A percentile compares a stretch with the other conserved stretches of the same genome.
Evolutionary conservation across 2,888 invertebrate genomes (phyloP).

Genomic region (Lamproptera curius): DNA sequence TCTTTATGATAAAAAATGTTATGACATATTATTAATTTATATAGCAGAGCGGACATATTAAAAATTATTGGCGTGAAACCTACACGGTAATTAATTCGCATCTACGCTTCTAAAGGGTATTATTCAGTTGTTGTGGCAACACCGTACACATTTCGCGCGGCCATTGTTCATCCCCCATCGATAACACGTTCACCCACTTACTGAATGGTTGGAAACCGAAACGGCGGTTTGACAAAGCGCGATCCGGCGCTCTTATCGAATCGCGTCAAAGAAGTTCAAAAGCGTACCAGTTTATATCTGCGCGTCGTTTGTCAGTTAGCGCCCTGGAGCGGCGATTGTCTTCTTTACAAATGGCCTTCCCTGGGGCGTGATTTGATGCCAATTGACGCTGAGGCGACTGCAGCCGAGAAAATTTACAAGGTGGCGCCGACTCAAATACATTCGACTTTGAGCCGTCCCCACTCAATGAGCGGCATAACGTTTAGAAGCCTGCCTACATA

Average conservation of each 20-base stretch:
- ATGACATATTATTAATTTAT: too few species aligned
- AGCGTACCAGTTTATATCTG: constrained; percentile 64
- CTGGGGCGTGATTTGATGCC: constrained; percentile 50
- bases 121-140: constrained; percentile 53
- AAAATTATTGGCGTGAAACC: constrained; percentile 31
- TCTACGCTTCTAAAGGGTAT: constrained; percentile 30
- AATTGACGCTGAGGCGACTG: constrained; percentile 50
- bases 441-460: constrained; percentile 34
- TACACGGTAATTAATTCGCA: constrained; percentile 38
- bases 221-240: constrained; percentile 48
- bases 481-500: constrained; percentile 35
- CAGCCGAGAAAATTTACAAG: constrained; percentile 28
- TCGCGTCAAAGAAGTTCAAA: constrained; percentile 71
- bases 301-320: constrained; percentile 67
- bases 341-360: constrained; percentile 67
- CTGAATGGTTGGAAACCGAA: constrained; percentile 71
- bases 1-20: too few species aligned
- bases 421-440: constrained; percentile 27
- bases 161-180: constrained; percentile 56
- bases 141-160: constrained; percentile 33
- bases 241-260: constrained; percentile 65
- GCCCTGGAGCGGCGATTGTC: constrained; percentile 64
- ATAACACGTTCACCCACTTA: constrained; percentile 76
- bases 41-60: too few species aligned
- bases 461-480: constrained; percentile 26